A percentile compares a stretch with the other conserved stretches of the same genome.
phyloP scores from a whole-genome alignment of 2,888 invertebrate species.

The Cheilosia impressa region DNA sequence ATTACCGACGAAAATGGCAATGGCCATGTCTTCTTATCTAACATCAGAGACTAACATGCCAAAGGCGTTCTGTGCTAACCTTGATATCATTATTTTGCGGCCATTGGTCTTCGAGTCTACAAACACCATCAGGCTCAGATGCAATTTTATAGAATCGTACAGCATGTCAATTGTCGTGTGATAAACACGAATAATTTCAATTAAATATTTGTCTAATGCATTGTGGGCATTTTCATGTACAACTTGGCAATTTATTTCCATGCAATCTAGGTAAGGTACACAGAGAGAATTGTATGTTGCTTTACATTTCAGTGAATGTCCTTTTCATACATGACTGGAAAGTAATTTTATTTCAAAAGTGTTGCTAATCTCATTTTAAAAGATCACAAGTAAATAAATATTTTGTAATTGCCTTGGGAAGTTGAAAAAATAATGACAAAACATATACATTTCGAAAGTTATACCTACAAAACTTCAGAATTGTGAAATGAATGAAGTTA shows the following conservation, averaged over 20 bases:
- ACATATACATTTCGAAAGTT: neutral
- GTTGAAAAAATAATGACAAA: neutral
- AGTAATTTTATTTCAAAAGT: no score
- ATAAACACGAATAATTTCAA: slow-evolving; percentile 63
- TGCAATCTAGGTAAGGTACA: slow-evolving; percentile 32
- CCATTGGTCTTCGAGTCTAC: slow-evolving; percentile 26
- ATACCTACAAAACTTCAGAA: no score
- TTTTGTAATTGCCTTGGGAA: no score
- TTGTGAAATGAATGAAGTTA: no score
- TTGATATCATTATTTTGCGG: slow-evolving; percentile 63
- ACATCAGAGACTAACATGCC: slow-evolving; percentile 39
- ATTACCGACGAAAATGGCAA: slow-evolving; percentile 7
- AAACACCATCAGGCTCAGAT: neutral
- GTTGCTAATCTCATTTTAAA: no score
- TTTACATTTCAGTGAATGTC: no score
- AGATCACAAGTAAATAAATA: no score
- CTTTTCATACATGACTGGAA: neutral
- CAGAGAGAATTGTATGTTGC: slow-evolving; percentile 3
- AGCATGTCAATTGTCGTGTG: slow-evolving; percentile 59
- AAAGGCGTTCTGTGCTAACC: slow-evolving; percentile 60
- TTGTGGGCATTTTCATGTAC: slow-evolving; percentile 41
- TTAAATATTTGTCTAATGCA: slow-evolving; percentile 64
- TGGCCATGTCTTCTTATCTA: slow-evolving; percentile 35
- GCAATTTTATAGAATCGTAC: slow-evolving; percentile 35
- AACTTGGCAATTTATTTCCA: slow-evolving; percentile 44